Evolutionary conservation across 2,888 invertebrate species (phyloP).

Genomic region (Agelastica alni): DNA sequence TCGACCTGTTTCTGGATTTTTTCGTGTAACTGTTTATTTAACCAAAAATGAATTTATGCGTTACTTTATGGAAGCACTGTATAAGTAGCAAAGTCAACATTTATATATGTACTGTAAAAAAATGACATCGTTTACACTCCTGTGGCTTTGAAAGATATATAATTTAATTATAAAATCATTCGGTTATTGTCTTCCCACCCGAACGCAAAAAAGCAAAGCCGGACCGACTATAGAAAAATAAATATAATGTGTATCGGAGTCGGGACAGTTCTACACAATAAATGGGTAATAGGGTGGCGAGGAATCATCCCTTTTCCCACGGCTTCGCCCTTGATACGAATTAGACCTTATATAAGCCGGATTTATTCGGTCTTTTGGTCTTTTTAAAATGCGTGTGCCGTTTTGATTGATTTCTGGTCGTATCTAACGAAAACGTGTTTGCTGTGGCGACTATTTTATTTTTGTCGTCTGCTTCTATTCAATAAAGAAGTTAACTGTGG

Average conservation of each 20-base stretch:
- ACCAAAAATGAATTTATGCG: too few relatives aligned
- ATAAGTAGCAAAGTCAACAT: too few relatives aligned
- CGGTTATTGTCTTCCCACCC: conserved; percentile 32
- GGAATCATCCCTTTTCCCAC: conserved; percentile 45
- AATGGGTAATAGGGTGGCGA: conserved; percentile 41
- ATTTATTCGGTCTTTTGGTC: conserved; percentile 37
- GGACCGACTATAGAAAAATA: conserved; percentile 13
- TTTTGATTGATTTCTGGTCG: conserved; percentile 29
- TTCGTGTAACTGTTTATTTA: too few relatives aligned
- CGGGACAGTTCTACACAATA: conserved; percentile 36
- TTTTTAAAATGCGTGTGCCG: conserved; percentile 32
- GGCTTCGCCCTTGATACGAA: conserved; percentile 39
- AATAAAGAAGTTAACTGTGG: too few relatives aligned
- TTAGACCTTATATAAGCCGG: conserved; percentile 35
- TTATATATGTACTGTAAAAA: too few relatives aligned
- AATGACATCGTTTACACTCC: neutral
- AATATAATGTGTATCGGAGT: conserved; percentile 31
- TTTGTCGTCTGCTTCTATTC: conserved; percentile 7
- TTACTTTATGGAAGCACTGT: too few relatives aligned
- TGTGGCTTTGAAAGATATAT: conserved; percentile 19
- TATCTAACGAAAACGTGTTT: conserved; percentile 5
- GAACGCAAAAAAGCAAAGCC: conserved; percentile 31
- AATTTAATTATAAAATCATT: conserved; percentile 36
- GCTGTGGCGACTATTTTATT: conserved; percentile 1
- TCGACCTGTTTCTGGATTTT: too few relatives aligned